Evolutionary conservation across 2,888 invertebrate genomes (phyloP).

Genomic region (Nymphalis c-album): DNA sequence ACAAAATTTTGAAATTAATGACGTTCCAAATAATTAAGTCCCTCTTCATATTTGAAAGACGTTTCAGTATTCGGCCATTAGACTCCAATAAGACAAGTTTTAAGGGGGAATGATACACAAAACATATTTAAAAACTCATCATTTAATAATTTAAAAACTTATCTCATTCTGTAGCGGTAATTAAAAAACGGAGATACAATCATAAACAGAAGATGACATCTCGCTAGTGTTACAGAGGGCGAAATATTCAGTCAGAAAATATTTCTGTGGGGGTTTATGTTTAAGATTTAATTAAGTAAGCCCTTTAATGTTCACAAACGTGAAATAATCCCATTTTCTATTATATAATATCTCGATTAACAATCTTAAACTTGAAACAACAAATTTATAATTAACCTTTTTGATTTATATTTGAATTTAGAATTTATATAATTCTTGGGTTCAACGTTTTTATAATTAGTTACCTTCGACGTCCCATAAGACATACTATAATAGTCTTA

Average conservation of each 20-base stretch:
- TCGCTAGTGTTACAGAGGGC: slow-evolving; percentile 13
- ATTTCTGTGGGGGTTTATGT: slow-evolving; percentile 10
- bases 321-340: slow-evolving; percentile 19
- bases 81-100: too few relatives aligned
- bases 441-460: background rate
- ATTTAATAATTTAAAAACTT: background rate
- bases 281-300: slow-evolving; percentile 21
- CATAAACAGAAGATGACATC: slow-evolving; percentile 11
- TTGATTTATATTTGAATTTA: background rate
- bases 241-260: slow-evolving; percentile 2
- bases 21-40: too few relatives aligned
- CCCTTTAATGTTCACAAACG: slow-evolving; percentile 19
- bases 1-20: too few relatives aligned
- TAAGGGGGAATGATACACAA: too few relatives aligned
- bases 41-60: too few relatives aligned
- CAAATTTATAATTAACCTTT: background rate
- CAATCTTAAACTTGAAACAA: slow-evolving; percentile 12
- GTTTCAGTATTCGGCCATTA: too few relatives aligned
- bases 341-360: slow-evolving; percentile 17
- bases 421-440: background rate
- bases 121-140: too few relatives aligned
- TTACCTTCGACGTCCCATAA: too few relatives aligned
- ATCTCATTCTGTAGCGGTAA: background rate
- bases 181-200: background rate
- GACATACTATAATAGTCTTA: too few relatives aligned